Percentiles rank a stretch among this genome's conserved stretches.
These are phyloP conservation scores for Hylaeus anthracinus DNA, from an alignment of 1,140 invertebrate species.

Conservation along the genomic window DNA sequence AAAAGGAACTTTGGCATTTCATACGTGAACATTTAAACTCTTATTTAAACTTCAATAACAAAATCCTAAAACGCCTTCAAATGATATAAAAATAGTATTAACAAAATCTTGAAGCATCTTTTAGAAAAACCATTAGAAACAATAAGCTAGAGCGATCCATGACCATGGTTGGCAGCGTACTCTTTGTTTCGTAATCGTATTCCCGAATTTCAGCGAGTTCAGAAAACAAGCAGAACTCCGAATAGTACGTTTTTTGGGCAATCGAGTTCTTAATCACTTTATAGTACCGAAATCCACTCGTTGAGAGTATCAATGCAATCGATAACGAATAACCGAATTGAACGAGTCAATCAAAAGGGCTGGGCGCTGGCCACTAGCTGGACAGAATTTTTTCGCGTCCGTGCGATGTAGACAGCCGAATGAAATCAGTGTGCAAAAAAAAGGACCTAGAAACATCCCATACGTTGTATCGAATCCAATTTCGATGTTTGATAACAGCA, in stretches of 20 bases:
- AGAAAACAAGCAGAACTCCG: background rate
- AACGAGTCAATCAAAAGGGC: background rate
- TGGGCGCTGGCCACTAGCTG: too few species aligned
- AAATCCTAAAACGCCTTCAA: too few species aligned
- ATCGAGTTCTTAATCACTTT: background rate
- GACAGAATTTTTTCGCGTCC: slow-evolving; percentile 4
- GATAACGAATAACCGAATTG: slow-evolving; percentile 15
- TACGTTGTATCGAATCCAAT: background rate
- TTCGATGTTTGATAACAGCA: background rate
- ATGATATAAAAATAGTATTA: too few species aligned
- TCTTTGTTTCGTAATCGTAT: background rate
- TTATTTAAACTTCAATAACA: too few species aligned
- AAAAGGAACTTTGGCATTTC: too few species aligned
- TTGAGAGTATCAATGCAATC: background rate
- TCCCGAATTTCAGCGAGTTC: background rate
- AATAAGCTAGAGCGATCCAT: too few species aligned
- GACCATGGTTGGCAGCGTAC: background rate
- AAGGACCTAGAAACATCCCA: background rate
- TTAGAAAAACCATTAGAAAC: too few species aligned
- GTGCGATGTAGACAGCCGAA: background rate
- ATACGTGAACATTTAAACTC: too few species aligned
- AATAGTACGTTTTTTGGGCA: background rate
- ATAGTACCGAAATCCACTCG: background rate
- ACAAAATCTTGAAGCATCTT: too few species aligned
- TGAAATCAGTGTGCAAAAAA: background rate